These are phyloP conservation scores for Epistrophella euchroma DNA, from an alignment of 2,888 invertebrate genomes.

Conservation along the genomic window DNA sequence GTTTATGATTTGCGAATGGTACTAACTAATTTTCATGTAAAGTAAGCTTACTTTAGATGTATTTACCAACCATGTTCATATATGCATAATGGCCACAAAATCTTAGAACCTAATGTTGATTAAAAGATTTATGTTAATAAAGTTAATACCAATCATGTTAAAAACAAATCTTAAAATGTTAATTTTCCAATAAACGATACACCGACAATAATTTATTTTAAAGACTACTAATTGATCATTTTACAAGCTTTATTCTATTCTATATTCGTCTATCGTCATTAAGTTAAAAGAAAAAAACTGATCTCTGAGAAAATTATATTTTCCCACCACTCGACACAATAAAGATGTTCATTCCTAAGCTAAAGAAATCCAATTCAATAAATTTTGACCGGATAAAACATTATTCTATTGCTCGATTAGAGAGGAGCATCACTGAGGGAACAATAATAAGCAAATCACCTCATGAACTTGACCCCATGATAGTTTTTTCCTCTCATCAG, in stretches of 20 bases:
- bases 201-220: slow-evolving; percentile 13
- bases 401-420: neutral
- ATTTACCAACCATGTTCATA: no score
- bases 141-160: neutral
- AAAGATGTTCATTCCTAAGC: no score
- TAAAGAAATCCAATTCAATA: neutral
- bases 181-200: slow-evolving; percentile 1
- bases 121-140: neutral
- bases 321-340: neutral
- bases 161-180: neutral
- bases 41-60: no score
- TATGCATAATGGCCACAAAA: no score
- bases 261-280: neutral
- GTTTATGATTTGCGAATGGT: no score
- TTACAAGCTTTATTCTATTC: slow-evolving; percentile 9
- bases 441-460: slow-evolving; percentile 40
- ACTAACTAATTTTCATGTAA: no score
- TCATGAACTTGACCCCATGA: slow-evolving; percentile 70
- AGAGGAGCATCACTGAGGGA: slow-evolving; percentile 4
- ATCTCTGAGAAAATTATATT: slow-evolving; percentile 4
- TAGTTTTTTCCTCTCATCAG: slow-evolving; percentile 35
- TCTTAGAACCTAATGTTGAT: no score
- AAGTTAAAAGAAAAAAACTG: neutral
- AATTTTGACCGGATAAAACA: slow-evolving; percentile 8
- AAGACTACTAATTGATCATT: slow-evolving; percentile 24